A percentile compares a stretch with the other conserved stretches of the same genome.
Conservation (phyloP, 2,888 invertebrate genomes). For the Rhagium mordax region DNA sequence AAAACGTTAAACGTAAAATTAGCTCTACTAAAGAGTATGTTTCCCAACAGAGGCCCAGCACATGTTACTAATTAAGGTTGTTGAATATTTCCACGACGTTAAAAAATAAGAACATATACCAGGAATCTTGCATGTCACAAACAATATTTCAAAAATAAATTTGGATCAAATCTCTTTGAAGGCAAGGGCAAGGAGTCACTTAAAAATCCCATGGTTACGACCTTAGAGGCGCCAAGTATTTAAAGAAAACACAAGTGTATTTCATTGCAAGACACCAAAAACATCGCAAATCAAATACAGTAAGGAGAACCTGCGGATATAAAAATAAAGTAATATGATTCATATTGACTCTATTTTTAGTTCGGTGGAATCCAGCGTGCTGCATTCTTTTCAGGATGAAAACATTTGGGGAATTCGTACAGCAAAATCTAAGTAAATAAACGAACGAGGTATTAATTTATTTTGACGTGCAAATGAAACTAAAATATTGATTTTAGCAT, state of each 20-base stretch:
- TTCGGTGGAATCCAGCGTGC: constrained; percentile 1
- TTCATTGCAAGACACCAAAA: not conserved
- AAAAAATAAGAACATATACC: constrained; percentile 3
- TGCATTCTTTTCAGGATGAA: constrained; percentile 28
- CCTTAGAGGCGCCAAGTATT: constrained; percentile 21
- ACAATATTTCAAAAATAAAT: constrained; percentile 3
- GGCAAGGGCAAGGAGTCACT: constrained; percentile 8
- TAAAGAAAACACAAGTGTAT: constrained; percentile 4
- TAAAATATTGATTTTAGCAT: not conserved
- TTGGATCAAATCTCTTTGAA: not conserved
- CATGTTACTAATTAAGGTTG: constrained; percentile 12
- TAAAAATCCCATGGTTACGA: constrained; percentile 12
- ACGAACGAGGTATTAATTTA: not conserved
- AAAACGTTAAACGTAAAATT: not conserved
- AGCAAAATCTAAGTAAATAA: constrained; percentile 31
- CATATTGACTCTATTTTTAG: constrained; percentile 29
- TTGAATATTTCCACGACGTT: not conserved
- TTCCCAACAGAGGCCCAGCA: not conserved
- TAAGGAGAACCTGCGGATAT: not conserved
- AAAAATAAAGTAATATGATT: constrained; percentile 34
- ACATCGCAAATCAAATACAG: not conserved
- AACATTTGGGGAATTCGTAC: constrained; percentile 32
- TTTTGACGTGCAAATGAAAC: constrained; percentile 3
- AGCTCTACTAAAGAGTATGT: not conserved
- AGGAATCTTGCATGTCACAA: constrained; percentile 1